A percentile compares a stretch with the other conserved stretches of the same genome.
phyloP scores from a whole-genome alignment of 2,888 invertebrate species.

The Habrosyne pyritoides region DNA sequence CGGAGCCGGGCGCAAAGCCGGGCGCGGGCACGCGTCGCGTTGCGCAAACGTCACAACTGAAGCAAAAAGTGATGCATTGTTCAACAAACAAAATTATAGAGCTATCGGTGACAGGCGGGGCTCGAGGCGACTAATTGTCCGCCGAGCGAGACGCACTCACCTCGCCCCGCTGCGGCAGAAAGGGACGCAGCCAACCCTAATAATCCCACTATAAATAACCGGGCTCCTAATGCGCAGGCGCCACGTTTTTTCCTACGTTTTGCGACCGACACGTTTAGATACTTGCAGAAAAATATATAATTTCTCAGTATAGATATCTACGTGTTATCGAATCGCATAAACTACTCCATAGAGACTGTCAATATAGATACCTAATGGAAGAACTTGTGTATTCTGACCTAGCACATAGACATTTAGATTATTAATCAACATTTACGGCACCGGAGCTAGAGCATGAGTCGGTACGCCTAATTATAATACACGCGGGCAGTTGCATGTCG shows the following conservation, averaged over 20 bases:
- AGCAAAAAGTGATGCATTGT: background rate
- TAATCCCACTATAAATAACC: conserved; percentile 73
- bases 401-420: too few species aligned
- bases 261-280: conserved; percentile 45
- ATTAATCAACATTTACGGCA: too few species aligned
- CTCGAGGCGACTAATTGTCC: conserved; percentile 56
- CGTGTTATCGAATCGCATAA: too few species aligned
- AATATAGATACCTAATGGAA: too few species aligned
- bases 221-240: conserved; percentile 71
- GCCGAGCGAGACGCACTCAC: conserved; percentile 34
- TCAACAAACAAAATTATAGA: conserved; percentile 31
- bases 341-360: background rate
- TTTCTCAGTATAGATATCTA: background rate
- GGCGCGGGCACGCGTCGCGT: background rate
- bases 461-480: too few species aligned
- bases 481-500: too few species aligned
- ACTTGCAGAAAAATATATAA: conserved; percentile 32
- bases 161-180: conserved; percentile 22
- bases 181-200: conserved; percentile 44
- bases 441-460: too few species aligned
- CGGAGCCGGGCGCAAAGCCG: background rate
- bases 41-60: background rate
- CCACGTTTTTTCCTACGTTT: conserved; percentile 60
- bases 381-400: too few species aligned
- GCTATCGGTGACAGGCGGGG: conserved; percentile 47